Base-by-base conservation (phyloP, 2,888 invertebrate genomes). In the Thereva nobilitata region DNA sequence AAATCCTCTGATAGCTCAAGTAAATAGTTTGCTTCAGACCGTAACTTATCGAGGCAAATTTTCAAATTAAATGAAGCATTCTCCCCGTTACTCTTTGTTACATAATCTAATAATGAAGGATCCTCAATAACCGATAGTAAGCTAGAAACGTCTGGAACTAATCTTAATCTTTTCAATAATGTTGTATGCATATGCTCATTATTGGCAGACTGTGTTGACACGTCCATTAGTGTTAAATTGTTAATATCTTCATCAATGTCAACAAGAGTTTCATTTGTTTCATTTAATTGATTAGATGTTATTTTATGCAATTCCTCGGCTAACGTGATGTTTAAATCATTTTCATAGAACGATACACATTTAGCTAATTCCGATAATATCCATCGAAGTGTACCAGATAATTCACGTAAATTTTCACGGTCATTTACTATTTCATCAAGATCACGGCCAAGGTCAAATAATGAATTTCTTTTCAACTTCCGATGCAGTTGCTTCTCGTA, bases 291-390 rank as follows among this genome's bases (percentile, higher is more conserved):
- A 34, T n/a, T 5, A 4, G 35, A 8, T 5, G 34, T 37, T 37
- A 44, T 6, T 9, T 69, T 71, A n/a, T 69, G 61, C 4, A 72
- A 52, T 74, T 87, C 87, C 57, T 86, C 87, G 0, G 90, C 85
- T 56, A 92, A 80, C 9, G 90, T 90, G 71, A 86, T 86, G 80
- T 91, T 92, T 45, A 92, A 82, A 78, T 92, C 92, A 76, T 90
- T 89, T 77, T 92, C 92, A 57, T 91, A 91, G 72, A 86, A 83
- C 5, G 86, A 86, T 75, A 91, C 89, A 79, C 90, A 92, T 75
- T 87, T 87, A 53, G 89, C 85, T 74, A 92, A 80, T 76, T 91
- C 89, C 0, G 85, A 82, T 68, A 92, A 83, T 40, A 88, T 84
- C 70, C 85, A 84, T 72, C 89, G 87, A 65, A 92, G 82, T 45